Base-by-base conservation (phyloP, 2,797 vertebrate species). In the Anguilla marmorata region DNA sequence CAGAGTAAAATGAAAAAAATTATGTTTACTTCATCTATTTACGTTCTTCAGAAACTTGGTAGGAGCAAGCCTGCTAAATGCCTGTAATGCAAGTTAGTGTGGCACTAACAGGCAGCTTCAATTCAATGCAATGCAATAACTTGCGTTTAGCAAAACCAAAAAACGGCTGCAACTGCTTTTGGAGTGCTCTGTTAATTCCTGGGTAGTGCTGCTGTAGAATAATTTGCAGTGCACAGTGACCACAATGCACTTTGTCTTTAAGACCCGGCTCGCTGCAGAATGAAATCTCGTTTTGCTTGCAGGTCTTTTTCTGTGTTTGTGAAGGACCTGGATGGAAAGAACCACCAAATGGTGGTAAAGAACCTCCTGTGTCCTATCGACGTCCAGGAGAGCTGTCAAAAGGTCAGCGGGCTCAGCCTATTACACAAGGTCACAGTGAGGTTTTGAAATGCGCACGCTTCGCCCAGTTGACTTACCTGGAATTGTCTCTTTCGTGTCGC, bases 311-410 rank as follows among this genome's bases (percentile, higher is more conserved):
- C 97, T 91, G 93, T 99, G 69, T 90, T 99, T 48, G 97, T 99
- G 52, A 98, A 97, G 92, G 96, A 98, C 89, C 95, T 99, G n/a
- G 97, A 97, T 90, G 97, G 97, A 37, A 99, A 98, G 94, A 99
- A 97, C 92, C 97, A 99, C 89, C 97, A 98, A 90, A 97, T 99
- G 97, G 97, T 94, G 0, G 91, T 99, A 89, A 98, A 97, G 91
- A 98, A 98, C 89, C 95, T 99, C 11, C 95, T 99, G 88, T 96
- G 93, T 89, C 96, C 97, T 54, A 97, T 99, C 72, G 96, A 96
- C 91, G 94, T 95, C 88, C 96, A 98, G 91, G 96, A 97, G 88
- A 99, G 98, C 95, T 97, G 93, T 89, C 96, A 94, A 94, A 99
- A 99, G 96, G 98, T 97, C 56, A 93, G 87, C 8, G 82, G 24